Evolutionary conservation across 2,888 invertebrate species (phyloP).

Genomic region (Eupithecia pulchellata): DNA sequence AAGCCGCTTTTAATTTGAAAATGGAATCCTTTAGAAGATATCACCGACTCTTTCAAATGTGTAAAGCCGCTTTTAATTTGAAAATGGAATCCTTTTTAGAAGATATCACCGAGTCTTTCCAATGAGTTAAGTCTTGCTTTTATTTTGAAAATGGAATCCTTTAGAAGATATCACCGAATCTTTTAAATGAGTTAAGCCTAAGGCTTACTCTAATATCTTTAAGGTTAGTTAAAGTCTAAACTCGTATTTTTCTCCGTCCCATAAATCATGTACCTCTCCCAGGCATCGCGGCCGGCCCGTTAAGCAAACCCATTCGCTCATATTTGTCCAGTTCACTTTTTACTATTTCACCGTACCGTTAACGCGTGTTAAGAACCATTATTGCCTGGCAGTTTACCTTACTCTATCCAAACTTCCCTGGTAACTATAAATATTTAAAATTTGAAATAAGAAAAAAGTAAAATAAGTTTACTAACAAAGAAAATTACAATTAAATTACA

Average conservation of each 20-base stretch:
- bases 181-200: neutral
- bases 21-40: neutral
- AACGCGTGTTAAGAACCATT: constrained; percentile 75
- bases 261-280: constrained; percentile 33
- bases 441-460: no score
- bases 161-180: neutral
- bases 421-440: neutral
- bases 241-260: constrained; percentile 12
- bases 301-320: constrained; percentile 79
- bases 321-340: constrained; percentile 84
- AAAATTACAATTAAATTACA: no score
- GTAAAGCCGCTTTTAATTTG: neutral
- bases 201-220: no score
- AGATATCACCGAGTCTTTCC: neutral
- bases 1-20: neutral
- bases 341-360: constrained; percentile 79
- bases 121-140: neutral
- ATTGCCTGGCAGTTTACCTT: constrained; percentile 60
- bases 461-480: no score
- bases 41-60: neutral
- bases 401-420: constrained; percentile 18
- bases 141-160: no score
- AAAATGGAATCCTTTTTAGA: no score
- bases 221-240: neutral
- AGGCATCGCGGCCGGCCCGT: constrained; percentile 61